phyloP scores from a whole-genome alignment of 2,888 invertebrate species.

The Octonoba sinensis region DNA sequence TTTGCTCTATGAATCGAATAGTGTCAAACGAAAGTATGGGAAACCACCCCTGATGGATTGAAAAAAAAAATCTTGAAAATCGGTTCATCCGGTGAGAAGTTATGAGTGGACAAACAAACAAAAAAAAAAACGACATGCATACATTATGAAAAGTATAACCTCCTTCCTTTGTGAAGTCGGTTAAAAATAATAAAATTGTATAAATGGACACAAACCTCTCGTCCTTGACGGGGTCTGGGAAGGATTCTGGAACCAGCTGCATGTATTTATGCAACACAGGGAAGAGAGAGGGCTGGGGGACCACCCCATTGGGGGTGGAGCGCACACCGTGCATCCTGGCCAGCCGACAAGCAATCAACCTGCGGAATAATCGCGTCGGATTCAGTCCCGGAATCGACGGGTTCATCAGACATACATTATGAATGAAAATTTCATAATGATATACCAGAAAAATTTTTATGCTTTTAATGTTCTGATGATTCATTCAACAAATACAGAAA shows the following conservation, averaged over 20 bases:
- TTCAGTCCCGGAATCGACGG: not conserved
- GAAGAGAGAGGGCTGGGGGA: constrained; percentile 79
- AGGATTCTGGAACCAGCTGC: constrained; percentile 68
- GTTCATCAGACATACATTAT: not conserved
- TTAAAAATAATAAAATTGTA: too few relatives aligned
- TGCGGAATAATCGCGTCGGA: constrained; percentile 1
- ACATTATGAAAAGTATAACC: too few relatives aligned
- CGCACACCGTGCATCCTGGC: constrained; percentile 73
- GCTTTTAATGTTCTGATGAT: too few relatives aligned
- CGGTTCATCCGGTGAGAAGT: too few relatives aligned
- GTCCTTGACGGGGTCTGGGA: constrained; percentile 77
- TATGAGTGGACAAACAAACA: too few relatives aligned
- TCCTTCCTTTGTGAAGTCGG: too few relatives aligned
- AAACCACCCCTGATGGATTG: too few relatives aligned
- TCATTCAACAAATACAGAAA: too few relatives aligned
- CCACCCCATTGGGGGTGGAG: constrained; percentile 69
- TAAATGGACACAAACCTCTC: constrained; percentile 78
- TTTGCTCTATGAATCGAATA: too few relatives aligned
- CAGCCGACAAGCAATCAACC: constrained; percentile 81
- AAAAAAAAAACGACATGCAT: too few relatives aligned
- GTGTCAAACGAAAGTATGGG: too few relatives aligned
- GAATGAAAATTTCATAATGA: not conserved
- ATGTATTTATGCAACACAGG: constrained; percentile 76
- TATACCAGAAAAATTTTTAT: not conserved
- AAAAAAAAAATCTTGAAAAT: too few relatives aligned